These are phyloP conservation scores for Dorcus parallelipipedus DNA, from an alignment of 2,888 invertebrate species.

Conservation along the genomic window DNA sequence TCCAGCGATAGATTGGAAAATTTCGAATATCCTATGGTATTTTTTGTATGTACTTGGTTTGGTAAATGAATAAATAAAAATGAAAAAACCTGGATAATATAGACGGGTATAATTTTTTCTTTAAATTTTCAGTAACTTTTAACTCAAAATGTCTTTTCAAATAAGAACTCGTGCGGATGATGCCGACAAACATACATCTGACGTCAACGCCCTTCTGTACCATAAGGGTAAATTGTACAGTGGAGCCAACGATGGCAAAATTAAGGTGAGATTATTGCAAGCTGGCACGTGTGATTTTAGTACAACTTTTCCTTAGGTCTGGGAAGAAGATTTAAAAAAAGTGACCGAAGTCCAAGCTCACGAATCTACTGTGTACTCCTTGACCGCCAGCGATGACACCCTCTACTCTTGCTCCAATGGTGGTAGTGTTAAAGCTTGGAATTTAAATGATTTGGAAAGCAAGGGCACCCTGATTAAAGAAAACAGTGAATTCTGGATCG, in stretches of 20 bases:
- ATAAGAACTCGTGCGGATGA: slow-evolving; percentile 42
- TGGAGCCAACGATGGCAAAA: slow-evolving; percentile 52
- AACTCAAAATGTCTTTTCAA: slow-evolving; percentile 37
- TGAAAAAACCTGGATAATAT: no score
- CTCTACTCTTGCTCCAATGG: slow-evolving; percentile 64
- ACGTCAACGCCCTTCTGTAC: slow-evolving; percentile 47
- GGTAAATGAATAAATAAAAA: no score
- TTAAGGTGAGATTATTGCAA: slow-evolving; percentile 45
- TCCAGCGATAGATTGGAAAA: no score
- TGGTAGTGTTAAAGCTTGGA: slow-evolving; percentile 60
- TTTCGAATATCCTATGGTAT: no score
- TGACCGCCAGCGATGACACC: slow-evolving; percentile 54
- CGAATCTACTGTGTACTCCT: slow-evolving; percentile 58
- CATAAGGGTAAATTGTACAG: slow-evolving; percentile 50
- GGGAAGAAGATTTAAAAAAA: slow-evolving; percentile 49
- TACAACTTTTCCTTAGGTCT: slow-evolving; percentile 41
- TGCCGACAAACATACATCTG: slow-evolving; percentile 47
- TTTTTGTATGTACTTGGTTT: no score
- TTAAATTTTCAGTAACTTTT: no score
- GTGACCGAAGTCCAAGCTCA: slow-evolving; percentile 55
- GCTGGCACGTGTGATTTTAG: no score
- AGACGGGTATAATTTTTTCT: no score
- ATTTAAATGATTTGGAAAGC: slow-evolving; percentile 46
- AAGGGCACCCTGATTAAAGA: slow-evolving; percentile 38
- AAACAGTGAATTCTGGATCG: slow-evolving; percentile 7